Evolutionary conservation across 2,888 invertebrate genomes (phyloP).

Genomic region (Tetramorium bicarinatum): DNA sequence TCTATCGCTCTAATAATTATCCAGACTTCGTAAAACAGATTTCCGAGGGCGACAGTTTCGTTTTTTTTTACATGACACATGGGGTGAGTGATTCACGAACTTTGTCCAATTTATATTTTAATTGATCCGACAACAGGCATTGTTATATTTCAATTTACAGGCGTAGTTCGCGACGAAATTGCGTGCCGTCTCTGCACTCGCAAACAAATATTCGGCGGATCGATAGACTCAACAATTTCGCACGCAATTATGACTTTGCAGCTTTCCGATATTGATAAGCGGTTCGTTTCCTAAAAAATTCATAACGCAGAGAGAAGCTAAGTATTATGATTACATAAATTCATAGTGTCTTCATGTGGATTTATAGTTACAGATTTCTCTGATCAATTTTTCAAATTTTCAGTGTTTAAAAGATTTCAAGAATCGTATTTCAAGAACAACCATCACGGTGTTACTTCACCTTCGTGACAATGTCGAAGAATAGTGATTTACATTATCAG

Average conservation of each 20-base stretch:
- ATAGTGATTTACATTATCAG: background rate
- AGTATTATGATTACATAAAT: background rate
- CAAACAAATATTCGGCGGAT: slow-evolving; percentile 55
- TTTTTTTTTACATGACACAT: slow-evolving; percentile 47
- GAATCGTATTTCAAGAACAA: background rate
- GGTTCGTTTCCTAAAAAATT: slow-evolving; percentile 21
- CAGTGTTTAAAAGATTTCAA: background rate
- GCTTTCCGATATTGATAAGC: slow-evolving; percentile 29
- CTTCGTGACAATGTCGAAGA: background rate
- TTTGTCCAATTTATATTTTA: slow-evolving; percentile 80
- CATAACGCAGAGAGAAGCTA: background rate
- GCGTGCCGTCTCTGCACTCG: slow-evolving; percentile 59
- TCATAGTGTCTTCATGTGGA: background rate
- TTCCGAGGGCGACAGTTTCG: slow-evolving; percentile 46
- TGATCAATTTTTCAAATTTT: background rate
- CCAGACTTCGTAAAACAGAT: slow-evolving; percentile 40
- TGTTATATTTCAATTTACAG: slow-evolving; percentile 78
- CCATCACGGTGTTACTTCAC: background rate
- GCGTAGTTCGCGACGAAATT: slow-evolving; percentile 73
- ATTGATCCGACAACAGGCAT: slow-evolving; percentile 75
- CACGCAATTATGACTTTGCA: slow-evolving; percentile 51
- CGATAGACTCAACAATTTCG: slow-evolving; percentile 42
- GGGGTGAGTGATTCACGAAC: slow-evolving; percentile 64
- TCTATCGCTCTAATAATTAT: slow-evolving; percentile 39
- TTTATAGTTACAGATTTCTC: background rate